phyloP scores from a whole-genome alignment of 1,140 invertebrate species.

The Drosophila erecta region DNA sequence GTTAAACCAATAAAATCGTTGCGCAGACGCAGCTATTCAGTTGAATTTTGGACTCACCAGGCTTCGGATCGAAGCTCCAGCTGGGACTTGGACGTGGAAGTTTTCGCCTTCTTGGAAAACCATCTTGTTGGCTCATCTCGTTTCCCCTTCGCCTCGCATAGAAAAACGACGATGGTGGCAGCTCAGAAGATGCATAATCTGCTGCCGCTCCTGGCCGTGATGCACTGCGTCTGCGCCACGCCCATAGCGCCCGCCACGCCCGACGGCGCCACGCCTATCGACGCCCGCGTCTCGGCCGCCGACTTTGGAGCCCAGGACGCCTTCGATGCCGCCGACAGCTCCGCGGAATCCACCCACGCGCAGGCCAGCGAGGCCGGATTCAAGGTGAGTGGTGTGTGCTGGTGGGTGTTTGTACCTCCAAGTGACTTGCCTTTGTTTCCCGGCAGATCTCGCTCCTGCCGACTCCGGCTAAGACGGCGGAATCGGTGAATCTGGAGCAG shows the following conservation, averaged over 20 bases:
- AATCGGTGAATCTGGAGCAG: constrained; percentile 78
- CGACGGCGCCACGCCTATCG: constrained; percentile 71
- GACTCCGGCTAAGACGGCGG: constrained; percentile 62
- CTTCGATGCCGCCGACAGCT: constrained; percentile 57
- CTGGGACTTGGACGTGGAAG: neutral
- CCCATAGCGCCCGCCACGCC: constrained; percentile 61
- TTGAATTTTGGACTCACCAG: constrained; percentile 61
- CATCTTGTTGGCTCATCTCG: no score
- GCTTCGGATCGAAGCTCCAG: constrained; percentile 19
- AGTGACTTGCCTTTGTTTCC: neutral
- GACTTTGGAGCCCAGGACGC: constrained; percentile 67
- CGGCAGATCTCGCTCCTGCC: constrained; percentile 67
- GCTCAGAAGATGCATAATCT: neutral
- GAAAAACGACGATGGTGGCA: neutral
- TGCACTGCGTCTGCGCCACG: neutral
- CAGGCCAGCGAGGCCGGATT: constrained; percentile 66
- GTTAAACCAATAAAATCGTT: constrained; percentile 75
- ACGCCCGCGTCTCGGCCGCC: constrained; percentile 60
- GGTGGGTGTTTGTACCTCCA: neutral
- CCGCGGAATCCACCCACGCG: constrained; percentile 31
- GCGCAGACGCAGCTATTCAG: constrained; percentile 72
- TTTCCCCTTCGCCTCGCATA: neutral
- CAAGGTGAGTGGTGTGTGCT: constrained; percentile 51
- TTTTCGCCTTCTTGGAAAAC: neutral
- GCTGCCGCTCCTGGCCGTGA: constrained; percentile 8